These are phyloP conservation scores for Amphipyra tragopoginis DNA, from an alignment of 2,888 invertebrate genomes.

Conservation along the genomic window DNA sequence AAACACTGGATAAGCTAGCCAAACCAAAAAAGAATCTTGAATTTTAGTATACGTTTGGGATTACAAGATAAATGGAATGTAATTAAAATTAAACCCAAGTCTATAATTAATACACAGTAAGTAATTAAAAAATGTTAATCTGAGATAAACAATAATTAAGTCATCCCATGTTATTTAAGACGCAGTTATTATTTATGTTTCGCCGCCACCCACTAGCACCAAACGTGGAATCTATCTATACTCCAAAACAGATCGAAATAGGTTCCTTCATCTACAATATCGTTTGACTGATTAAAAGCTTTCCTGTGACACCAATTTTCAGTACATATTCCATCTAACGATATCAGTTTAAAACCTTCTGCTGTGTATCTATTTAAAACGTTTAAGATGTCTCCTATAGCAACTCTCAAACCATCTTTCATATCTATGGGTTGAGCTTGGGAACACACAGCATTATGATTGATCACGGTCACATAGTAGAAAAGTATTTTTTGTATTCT, in stretches of 20 bases:
- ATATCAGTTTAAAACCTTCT: too few relatives aligned
- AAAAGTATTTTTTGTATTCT: conserved; percentile 14
- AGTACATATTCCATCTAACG: too few relatives aligned
- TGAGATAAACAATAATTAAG: conserved; percentile 40
- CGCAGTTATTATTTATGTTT: conserved; percentile 21
- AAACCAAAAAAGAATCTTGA: conserved; percentile 6
- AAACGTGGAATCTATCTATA: too few relatives aligned
- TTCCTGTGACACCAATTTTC: too few relatives aligned
- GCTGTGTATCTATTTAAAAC: not conserved
- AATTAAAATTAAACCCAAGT: not conserved
- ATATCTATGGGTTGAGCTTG: conserved; percentile 4
- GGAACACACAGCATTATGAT: conserved; percentile 9
- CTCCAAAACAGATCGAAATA: too few relatives aligned
- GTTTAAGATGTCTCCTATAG: not conserved
- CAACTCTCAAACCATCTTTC: conserved; percentile 1
- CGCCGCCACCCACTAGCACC: not conserved
- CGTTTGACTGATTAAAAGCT: too few relatives aligned
- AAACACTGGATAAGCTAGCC: conserved; percentile 7
- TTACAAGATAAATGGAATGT: not conserved
- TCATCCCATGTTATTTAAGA: not conserved
- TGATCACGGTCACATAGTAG: conserved; percentile 7
- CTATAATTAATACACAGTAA: conserved; percentile 30
- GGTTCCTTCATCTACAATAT: too few relatives aligned
- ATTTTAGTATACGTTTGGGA: not conserved
- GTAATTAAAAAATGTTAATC: conserved; percentile 36